Percentiles rank a stretch among this genome's conserved stretches.
Conservation (phyloP, 1,140 invertebrate species). For the Maniola jurtina region DNA sequence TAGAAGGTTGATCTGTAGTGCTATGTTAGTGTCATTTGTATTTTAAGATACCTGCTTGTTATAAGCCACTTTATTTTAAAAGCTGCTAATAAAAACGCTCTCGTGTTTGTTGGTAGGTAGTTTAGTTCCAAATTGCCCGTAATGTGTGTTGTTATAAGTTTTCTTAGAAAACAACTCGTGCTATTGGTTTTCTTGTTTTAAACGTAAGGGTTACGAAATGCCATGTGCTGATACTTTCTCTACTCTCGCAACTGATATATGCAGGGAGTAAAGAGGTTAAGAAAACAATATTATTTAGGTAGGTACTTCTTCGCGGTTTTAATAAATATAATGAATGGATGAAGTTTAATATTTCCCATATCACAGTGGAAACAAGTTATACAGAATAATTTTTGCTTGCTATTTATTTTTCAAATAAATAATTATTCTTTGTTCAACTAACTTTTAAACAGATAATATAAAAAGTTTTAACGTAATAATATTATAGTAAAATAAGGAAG, state of each 20-base stretch:
- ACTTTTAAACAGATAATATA: no score
- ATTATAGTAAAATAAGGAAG: no score
- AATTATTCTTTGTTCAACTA: no score
- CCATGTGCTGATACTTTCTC: slow-evolving; percentile 60
- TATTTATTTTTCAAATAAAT: no score
- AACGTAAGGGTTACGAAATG: slow-evolving; percentile 58
- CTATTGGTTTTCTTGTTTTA: slow-evolving; percentile 48
- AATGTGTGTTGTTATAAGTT: background rate
- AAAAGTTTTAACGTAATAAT: no score
- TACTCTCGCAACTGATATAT: slow-evolving; percentile 55
- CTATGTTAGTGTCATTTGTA: no score
- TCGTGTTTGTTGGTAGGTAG: no score
- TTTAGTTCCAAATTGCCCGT: background rate
- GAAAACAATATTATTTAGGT: slow-evolving; percentile 57
- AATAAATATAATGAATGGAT: background rate
- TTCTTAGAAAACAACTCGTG: slow-evolving; percentile 39
- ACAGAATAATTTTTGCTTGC: no score
- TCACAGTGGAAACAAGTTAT: background rate
- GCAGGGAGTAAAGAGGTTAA: slow-evolving; percentile 65
- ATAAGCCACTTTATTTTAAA: no score
- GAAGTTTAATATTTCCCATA: background rate
- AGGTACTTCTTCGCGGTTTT: slow-evolving; percentile 31
- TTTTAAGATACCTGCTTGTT: no score
- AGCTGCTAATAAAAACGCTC: no score
- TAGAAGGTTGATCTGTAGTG: no score